Conservation (phyloP, 2,113 vertebrate genomes). For the Oreochromis niloticus region DNA sequence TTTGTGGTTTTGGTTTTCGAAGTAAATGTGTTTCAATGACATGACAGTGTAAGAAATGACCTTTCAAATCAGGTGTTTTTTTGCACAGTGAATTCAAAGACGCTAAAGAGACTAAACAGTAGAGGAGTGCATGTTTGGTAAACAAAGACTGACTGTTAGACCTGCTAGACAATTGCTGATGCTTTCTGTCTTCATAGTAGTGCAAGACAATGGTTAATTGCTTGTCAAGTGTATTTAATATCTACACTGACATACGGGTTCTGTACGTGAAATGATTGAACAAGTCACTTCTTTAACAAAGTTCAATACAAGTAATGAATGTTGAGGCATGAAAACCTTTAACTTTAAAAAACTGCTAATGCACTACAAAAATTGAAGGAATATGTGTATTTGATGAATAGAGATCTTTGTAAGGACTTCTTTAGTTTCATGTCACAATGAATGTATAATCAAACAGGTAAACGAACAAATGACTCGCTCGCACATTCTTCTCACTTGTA, state of each 20-base stretch:
- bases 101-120: neutral
- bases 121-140: slow-evolving; percentile 42
- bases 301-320: neutral
- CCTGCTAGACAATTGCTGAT: slow-evolving; percentile 40
- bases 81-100: slow-evolving; percentile 4
- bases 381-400: neutral
- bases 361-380: neutral
- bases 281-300: no score
- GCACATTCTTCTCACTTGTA: neutral
- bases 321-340: neutral
- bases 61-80: neutral
- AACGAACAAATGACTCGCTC: neutral
- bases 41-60: slow-evolving; percentile 7
- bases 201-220: neutral
- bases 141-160: slow-evolving; percentile 42
- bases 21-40: slow-evolving; percentile 6
- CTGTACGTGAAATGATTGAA: neutral
- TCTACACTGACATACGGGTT: neutral
- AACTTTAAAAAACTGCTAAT: neutral
- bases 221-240: neutral
- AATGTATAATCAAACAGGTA: neutral
- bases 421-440: neutral
- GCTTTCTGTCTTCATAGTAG: neutral
- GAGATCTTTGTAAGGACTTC: neutral
- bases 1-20: neutral